Evolutionary conservation across 2,797 vertebrate genomes (phyloP).

Genomic region (Bradypus variegatus): DNA sequence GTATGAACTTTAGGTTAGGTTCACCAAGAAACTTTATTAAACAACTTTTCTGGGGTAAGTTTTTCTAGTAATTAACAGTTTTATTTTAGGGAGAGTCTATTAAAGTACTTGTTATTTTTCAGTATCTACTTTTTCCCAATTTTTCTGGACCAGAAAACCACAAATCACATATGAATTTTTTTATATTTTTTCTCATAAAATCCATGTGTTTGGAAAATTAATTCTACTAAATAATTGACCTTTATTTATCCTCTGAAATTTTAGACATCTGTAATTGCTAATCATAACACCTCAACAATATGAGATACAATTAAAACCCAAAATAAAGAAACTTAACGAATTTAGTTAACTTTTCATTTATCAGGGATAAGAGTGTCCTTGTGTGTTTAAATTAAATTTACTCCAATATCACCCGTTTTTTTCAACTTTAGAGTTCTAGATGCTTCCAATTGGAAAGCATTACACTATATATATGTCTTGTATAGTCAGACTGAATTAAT

Average conservation of each 20-base stretch:
- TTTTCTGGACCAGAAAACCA: not conserved
- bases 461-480: not conserved
- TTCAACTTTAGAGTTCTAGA: not conserved
- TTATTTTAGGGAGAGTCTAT: not conserved
- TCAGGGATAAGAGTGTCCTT: not conserved
- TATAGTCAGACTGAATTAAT: not conserved
- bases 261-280: not conserved
- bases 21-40: slow-evolving; percentile 36
- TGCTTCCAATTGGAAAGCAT: not conserved
- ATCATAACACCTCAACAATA: not conserved
- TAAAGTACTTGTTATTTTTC: not conserved
- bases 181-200: slow-evolving; percentile 34
- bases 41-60: not conserved
- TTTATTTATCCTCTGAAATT: slow-evolving; percentile 18
- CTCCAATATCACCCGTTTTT: slow-evolving; percentile 14
- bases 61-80: slow-evolving; percentile 27
- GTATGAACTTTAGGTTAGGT: slow-evolving; percentile 72
- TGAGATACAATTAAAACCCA: not conserved
- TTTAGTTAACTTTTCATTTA: not conserved
- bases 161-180: slow-evolving; percentile 21
- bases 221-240: not conserved
- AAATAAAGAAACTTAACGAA: slow-evolving; percentile 8
- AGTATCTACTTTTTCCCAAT: not conserved
- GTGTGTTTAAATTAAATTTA: not conserved
- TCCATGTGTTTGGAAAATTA: slow-evolving; percentile 6